These are phyloP conservation scores for Amniataba percoides DNA, from an alignment of 2,797 vertebrate genomes.

Conservation along the genomic window DNA sequence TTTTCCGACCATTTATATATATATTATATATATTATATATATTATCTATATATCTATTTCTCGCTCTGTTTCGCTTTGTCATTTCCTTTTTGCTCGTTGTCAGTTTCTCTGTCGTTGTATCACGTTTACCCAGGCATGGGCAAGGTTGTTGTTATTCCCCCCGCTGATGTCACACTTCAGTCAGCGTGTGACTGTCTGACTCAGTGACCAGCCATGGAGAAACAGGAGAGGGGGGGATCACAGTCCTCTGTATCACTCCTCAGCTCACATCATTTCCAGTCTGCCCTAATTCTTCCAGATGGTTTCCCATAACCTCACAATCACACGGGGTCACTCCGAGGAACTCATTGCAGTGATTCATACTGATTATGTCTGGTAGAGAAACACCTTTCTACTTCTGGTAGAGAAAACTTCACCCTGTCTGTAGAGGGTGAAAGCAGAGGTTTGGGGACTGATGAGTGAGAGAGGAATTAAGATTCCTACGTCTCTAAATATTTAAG, in stretches of 20 bases:
- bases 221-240: constrained; percentile 36
- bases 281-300: constrained; percentile 42
- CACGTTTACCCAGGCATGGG: constrained; percentile 26
- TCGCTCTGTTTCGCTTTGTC: constrained; percentile 27
- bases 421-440: no score
- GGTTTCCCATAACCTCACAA: constrained; percentile 41
- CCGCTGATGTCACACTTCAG: constrained; percentile 42
- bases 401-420: no score
- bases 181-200: constrained; percentile 52
- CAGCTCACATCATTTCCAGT: constrained; percentile 31
- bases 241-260: constrained; percentile 33
- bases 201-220: constrained; percentile 41
- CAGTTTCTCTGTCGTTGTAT: constrained; percentile 35
- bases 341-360: constrained; percentile 36
- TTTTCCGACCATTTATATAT: constrained; percentile 4
- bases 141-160: constrained; percentile 40
- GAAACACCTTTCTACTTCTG: no score
- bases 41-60: constrained; percentile 5
- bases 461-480: constrained; percentile 45
- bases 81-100: constrained; percentile 20
- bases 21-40: no score
- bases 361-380: constrained; percentile 21
- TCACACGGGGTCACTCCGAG: constrained; percentile 32
- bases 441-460: neutral
- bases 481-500: constrained; percentile 66